phyloP scores from a whole-genome alignment of 2,113 vertebrate genomes.

The Oncorhynchus gorbuscha region DNA sequence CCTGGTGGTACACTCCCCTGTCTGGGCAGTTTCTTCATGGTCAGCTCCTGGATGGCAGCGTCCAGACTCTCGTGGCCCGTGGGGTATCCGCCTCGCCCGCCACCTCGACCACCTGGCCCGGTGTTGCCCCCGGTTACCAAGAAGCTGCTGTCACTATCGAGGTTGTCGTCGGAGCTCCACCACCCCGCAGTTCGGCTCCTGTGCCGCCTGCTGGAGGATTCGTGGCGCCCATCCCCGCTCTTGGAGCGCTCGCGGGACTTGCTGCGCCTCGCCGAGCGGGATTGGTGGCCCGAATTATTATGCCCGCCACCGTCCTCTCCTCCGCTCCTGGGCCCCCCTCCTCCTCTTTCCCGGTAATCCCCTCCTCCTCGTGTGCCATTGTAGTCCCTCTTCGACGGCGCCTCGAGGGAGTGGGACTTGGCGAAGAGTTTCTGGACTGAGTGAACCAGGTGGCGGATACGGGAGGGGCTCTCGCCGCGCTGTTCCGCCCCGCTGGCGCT shows the following conservation, averaged over 20 bases:
- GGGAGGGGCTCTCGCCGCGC: slow-evolving; percentile 95
- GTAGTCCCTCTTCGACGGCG: slow-evolving; percentile 90
- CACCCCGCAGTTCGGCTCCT: slow-evolving; percentile 90
- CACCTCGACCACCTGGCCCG: no score
- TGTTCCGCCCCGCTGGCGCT: slow-evolving; percentile 84
- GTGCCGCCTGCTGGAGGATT: slow-evolving; percentile 79
- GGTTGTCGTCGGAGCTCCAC: slow-evolving; percentile 99
- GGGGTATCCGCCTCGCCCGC: slow-evolving; percentile 72
- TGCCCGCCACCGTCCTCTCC: slow-evolving; percentile 73
- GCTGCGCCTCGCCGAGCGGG: slow-evolving; percentile 82
- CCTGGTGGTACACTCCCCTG: slow-evolving; percentile 17
- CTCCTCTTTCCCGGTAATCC: slow-evolving; percentile 69
- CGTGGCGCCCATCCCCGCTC: slow-evolving; percentile 88
- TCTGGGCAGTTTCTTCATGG: slow-evolving; percentile 87
- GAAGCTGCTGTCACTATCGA: slow-evolving; percentile 98
- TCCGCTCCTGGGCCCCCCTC: slow-evolving; percentile 77
- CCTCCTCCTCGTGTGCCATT: slow-evolving; percentile 82
- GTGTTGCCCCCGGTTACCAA: slow-evolving; percentile 74
- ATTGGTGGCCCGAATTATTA: slow-evolving; percentile 79
- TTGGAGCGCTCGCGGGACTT: slow-evolving; percentile 89
- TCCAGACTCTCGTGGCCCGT: slow-evolving; percentile 89
- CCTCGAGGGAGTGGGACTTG: slow-evolving; percentile 97
- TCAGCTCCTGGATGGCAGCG: slow-evolving; percentile 94
- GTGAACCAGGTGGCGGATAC: slow-evolving; percentile 97
- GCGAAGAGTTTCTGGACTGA: slow-evolving; percentile 98